phyloP scores from a whole-genome alignment of 1,140 invertebrate genomes.

The Drosophila auraria region DNA sequence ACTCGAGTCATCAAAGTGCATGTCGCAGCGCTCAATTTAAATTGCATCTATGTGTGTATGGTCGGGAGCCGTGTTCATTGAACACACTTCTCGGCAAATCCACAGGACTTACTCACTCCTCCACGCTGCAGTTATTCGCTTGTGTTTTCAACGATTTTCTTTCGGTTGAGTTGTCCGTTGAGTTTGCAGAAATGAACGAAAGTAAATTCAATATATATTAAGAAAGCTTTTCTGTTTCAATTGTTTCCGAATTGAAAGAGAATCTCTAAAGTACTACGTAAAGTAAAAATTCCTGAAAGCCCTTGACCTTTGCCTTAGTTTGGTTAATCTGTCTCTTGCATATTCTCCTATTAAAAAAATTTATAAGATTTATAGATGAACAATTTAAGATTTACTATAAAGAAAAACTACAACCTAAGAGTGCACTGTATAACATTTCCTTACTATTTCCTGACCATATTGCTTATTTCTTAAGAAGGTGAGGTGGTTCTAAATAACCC shows the following conservation, averaged over 20 bases:
- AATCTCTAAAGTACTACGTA: background rate
- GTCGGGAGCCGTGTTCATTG: constrained; percentile 18
- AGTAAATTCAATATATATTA: background rate
- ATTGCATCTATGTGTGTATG: constrained; percentile 7
- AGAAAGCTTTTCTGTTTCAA: background rate
- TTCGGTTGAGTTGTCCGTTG: constrained; percentile 7
- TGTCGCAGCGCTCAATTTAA: constrained; percentile 17
- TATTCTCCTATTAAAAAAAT: no score
- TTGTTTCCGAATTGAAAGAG: background rate
- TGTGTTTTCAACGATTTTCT: background rate
- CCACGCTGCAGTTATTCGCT: background rate
- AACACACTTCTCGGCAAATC: constrained; percentile 14
- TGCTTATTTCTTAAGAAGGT: no score
- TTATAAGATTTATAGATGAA: no score
- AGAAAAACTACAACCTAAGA: no score
- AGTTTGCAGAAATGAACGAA: background rate
- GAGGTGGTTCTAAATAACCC: no score
- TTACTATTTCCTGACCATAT: background rate
- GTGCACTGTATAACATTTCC: no score
- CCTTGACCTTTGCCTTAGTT: no score
- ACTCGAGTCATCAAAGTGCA: constrained; percentile 15
- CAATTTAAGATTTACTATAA: no score
- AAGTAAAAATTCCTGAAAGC: no score
- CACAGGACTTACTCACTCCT: constrained; percentile 17
- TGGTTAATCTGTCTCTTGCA: no score